Conservation (phyloP, 1,140 invertebrate species). For the Ooceraea biroi region DNA sequence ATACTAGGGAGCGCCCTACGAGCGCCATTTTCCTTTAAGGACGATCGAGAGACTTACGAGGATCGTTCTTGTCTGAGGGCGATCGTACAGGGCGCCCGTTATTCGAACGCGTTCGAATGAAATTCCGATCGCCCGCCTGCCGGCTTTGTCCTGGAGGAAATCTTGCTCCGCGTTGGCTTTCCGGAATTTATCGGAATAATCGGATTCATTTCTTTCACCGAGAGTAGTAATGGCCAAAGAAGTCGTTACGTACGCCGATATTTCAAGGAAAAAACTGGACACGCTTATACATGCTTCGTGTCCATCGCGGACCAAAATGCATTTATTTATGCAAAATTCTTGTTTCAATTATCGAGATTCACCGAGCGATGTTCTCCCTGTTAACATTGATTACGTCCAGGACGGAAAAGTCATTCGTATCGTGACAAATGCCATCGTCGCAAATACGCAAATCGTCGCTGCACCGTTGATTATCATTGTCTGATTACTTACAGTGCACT, state of each 20-base stretch:
- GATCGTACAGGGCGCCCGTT: constrained; percentile 13
- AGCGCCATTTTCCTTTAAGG: constrained; percentile 16
- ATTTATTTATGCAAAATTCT: not conserved
- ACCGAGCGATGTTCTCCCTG: no score
- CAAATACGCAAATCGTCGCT: constrained; percentile 17
- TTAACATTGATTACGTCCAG: no score
- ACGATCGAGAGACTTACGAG: constrained; percentile 43
- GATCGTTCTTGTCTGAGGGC: constrained; percentile 43
- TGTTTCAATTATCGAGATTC: not conserved
- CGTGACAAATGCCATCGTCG: constrained; percentile 34
- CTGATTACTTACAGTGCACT: constrained; percentile 87
- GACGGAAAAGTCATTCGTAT: constrained; percentile 24
- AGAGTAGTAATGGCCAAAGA: constrained; percentile 3
- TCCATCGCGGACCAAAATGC: not conserved
- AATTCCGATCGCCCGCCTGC: constrained; percentile 67
- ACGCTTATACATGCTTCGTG: not conserved
- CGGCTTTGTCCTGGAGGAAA: constrained; percentile 31
- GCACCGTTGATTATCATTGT: constrained; percentile 29
- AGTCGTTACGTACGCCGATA: constrained; percentile 21
- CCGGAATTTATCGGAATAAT: constrained; percentile 73
- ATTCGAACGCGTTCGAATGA: constrained; percentile 64
- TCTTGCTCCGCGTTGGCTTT: constrained; percentile 1
- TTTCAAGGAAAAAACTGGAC: not conserved
- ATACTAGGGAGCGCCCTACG: not conserved
- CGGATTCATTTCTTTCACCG: constrained; percentile 64